A percentile compares a stretch with the other conserved stretches of the same genome.
Conservation (phyloP, 2,888 invertebrate genomes). For the Dasysyrphus albostriatus region DNA sequence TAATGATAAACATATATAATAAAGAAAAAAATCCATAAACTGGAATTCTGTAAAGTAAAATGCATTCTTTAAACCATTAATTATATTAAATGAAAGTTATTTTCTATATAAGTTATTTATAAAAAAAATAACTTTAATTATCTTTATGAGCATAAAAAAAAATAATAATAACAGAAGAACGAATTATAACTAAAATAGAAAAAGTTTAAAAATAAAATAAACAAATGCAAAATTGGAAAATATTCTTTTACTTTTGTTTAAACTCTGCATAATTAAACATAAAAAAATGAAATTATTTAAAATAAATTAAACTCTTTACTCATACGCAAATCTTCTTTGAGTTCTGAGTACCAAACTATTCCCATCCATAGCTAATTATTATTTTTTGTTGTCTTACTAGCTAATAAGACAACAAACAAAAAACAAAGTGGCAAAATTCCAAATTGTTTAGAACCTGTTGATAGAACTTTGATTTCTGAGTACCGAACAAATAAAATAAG, state of each 20-base stretch:
- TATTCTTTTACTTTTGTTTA: not conserved
- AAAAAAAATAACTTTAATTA: conserved; percentile 61
- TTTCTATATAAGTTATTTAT: conserved; percentile 71
- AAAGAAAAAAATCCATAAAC: conserved; percentile 36
- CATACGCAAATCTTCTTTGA: no score
- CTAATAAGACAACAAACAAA: no score
- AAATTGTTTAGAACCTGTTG: no score
- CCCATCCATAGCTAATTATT: no score
- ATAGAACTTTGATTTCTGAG: no score
- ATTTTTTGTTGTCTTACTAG: no score
- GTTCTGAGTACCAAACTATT: no score
- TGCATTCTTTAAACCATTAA: conserved; percentile 46
- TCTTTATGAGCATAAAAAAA: conserved; percentile 40
- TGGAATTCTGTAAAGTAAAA: conserved; percentile 60
- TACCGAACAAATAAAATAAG: no score
- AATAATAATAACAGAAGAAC: conserved; percentile 34
- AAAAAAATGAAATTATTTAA: no score
- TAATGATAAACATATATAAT: not conserved
- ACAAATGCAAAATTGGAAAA: conserved; percentile 5
- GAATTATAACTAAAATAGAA: conserved; percentile 45
- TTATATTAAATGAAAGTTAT: conserved; percentile 49
- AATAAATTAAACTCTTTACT: no score
- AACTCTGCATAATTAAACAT: no score
- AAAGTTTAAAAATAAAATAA: conserved; percentile 32
- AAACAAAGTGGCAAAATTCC: no score